A percentile compares a stretch with the other conserved stretches of the same genome.
Conservation (phyloP, 2,888 invertebrate genomes). For the Dione vanillae region DNA sequence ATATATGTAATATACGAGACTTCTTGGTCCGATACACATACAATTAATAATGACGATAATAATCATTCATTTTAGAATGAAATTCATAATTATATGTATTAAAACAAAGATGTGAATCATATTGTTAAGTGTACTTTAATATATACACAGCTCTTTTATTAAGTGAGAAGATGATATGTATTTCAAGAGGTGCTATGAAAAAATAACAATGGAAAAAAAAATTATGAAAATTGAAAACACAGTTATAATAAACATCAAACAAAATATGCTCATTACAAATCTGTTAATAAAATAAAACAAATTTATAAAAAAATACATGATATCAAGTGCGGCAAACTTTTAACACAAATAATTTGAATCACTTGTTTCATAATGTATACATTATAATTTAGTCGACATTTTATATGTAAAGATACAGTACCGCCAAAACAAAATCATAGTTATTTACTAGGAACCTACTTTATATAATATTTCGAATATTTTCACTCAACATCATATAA, state of each 20-base stretch:
- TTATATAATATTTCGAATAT: slow-evolving; percentile 13
- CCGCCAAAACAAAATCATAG: neutral
- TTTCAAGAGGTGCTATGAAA: neutral
- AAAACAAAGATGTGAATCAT: too few relatives aligned
- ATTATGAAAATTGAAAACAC: neutral
- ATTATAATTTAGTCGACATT: too few relatives aligned
- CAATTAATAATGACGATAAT: too few relatives aligned
- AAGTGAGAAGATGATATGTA: neutral
- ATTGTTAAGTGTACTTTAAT: too few relatives aligned
- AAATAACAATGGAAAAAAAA: neutral
- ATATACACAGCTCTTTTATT: too few relatives aligned
- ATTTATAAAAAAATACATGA: too few relatives aligned
- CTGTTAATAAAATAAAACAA: neutral
- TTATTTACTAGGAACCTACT: neutral
- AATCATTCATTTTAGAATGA: too few relatives aligned
- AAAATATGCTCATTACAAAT: neutral
- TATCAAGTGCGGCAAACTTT: neutral
- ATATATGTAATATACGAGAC: neutral
- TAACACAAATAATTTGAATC: neutral
- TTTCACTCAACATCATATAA: slow-evolving; percentile 16
- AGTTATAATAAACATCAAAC: too few relatives aligned
- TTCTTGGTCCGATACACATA: neutral
- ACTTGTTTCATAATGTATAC: neutral
- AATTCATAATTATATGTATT: too few relatives aligned
- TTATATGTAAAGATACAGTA: neutral